These are phyloP conservation scores for Heliconius cydno DNA, from an alignment of 2,888 invertebrate species.

Conservation along the genomic window DNA sequence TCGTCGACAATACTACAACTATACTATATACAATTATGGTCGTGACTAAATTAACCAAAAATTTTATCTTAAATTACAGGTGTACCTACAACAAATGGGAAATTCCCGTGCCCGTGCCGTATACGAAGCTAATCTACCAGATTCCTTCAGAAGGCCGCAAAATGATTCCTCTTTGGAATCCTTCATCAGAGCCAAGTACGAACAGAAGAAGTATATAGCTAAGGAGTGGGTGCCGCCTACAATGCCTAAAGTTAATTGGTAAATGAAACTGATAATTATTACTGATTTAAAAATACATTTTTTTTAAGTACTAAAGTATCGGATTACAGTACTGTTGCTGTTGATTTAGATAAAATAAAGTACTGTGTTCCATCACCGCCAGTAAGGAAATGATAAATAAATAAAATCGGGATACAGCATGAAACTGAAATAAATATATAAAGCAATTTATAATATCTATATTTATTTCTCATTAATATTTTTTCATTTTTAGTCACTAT, in stretches of 20 bases:
- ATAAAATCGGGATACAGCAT: too few relatives aligned
- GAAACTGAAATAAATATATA: too few relatives aligned
- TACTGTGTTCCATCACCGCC: too few relatives aligned
- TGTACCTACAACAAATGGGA: slow-evolving; percentile 97
- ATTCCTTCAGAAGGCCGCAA: slow-evolving; percentile 97
- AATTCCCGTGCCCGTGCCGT: slow-evolving; percentile 98
- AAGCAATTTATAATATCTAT: neutral
- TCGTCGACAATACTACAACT: too few relatives aligned
- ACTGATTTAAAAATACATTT: neutral
- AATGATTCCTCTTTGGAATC: slow-evolving; percentile 96
- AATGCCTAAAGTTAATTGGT: slow-evolving; percentile 91
- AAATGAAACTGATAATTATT: slow-evolving; percentile 41
- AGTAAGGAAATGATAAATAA: too few relatives aligned
- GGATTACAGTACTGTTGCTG: too few relatives aligned
- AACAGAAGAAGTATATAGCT: slow-evolving; percentile 99
- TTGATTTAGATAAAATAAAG: too few relatives aligned
- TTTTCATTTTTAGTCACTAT: neutral
- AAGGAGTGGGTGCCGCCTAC: slow-evolving; percentile 97
- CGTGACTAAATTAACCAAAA: neutral
- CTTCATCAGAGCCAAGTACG: slow-evolving; percentile 99
- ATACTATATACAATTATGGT: neutral
- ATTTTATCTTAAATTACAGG: slow-evolving; percentile 56
- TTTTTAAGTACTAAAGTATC: too few relatives aligned
- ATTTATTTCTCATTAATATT: neutral
- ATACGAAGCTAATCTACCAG: slow-evolving; percentile 98